Conservation (phyloP, 2,888 invertebrate species). For the Tubulanus polymorphus region DNA sequence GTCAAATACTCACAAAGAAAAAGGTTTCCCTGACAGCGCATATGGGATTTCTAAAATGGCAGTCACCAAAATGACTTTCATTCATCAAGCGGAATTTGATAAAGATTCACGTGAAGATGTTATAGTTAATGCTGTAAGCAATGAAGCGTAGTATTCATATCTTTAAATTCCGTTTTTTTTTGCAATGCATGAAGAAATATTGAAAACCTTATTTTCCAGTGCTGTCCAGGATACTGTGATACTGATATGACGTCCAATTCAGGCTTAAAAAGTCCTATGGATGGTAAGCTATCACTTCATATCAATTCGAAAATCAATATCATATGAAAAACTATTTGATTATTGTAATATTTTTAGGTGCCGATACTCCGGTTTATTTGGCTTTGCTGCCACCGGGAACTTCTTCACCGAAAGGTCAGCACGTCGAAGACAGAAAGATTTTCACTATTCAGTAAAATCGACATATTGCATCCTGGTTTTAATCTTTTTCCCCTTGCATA, state of each 20-base stretch:
- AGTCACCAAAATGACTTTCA: slow-evolving; percentile 64
- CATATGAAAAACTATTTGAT: too few species aligned
- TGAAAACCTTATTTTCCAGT: too few species aligned
- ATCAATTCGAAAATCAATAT: too few species aligned
- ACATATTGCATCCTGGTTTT: too few species aligned
- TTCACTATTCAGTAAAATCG: too few species aligned
- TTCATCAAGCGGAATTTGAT: slow-evolving; percentile 65
- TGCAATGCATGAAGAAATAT: too few species aligned
- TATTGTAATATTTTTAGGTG: slow-evolving; percentile 22
- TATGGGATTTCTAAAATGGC: slow-evolving; percentile 74
- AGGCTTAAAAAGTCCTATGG: slow-evolving; percentile 55
- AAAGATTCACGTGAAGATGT: slow-evolving; percentile 57
- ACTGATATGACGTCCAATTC: slow-evolving; percentile 74
- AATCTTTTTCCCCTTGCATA: too few species aligned
- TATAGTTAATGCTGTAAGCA: slow-evolving; percentile 62
- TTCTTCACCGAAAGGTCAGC: too few species aligned
- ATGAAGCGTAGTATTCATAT: too few species aligned
- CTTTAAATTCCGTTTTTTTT: too few species aligned
- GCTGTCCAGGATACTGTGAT: slow-evolving; percentile 69
- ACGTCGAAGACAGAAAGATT: too few species aligned
- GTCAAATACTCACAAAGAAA: slow-evolving; percentile 54
- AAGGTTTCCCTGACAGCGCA: slow-evolving; percentile 64
- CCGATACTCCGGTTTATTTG: slow-evolving; percentile 30
- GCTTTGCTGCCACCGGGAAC: slow-evolving; percentile 28
- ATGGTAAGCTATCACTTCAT: slow-evolving; percentile 37